Percentiles rank a stretch among this genome's conserved stretches.
phyloP scores from a whole-genome alignment of 1,140 invertebrate species.

The Carposina sasakii region DNA sequence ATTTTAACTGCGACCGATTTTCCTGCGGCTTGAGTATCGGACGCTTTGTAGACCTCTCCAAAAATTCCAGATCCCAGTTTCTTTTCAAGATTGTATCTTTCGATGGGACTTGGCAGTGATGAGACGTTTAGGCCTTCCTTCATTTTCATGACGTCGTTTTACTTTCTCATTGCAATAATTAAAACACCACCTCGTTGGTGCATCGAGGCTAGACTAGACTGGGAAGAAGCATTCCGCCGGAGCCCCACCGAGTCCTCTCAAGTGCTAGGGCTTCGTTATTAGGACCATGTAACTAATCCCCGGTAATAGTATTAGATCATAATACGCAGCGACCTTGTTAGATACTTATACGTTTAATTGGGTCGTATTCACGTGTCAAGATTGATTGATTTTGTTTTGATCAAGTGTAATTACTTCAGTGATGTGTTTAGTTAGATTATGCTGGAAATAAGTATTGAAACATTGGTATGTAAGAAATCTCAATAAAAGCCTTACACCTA shows the following conservation, averaged over 20 bases:
- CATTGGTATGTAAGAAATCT: no score
- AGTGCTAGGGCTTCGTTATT: slow-evolving; percentile 53
- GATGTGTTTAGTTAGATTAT: no score
- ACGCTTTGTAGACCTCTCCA: slow-evolving; percentile 83
- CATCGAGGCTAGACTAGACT: not conserved
- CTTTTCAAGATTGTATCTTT: slow-evolving; percentile 78
- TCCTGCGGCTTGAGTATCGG: slow-evolving; percentile 79
- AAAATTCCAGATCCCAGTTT: slow-evolving; percentile 83
- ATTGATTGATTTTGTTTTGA: not conserved
- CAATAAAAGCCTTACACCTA: no score
- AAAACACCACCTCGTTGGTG: no score
- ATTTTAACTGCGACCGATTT: slow-evolving; percentile 88
- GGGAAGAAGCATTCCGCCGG: not conserved
- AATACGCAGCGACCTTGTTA: slow-evolving; percentile 32
- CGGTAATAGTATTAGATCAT: slow-evolving; percentile 38
- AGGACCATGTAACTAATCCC: slow-evolving; percentile 31
- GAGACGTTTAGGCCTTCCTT: slow-evolving; percentile 65
- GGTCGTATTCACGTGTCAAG: no score
- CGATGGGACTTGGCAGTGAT: slow-evolving; percentile 77
- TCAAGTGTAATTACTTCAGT: not conserved
- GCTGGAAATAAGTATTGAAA: no score
- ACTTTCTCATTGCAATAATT: no score
- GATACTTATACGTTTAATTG: slow-evolving; percentile 29
- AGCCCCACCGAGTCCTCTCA: slow-evolving; percentile 34
- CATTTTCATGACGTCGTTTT: no score